These are phyloP conservation scores for Petrocephalus zakoni DNA, from an alignment of 2,113 vertebrate genomes.

Conservation along the genomic window DNA sequence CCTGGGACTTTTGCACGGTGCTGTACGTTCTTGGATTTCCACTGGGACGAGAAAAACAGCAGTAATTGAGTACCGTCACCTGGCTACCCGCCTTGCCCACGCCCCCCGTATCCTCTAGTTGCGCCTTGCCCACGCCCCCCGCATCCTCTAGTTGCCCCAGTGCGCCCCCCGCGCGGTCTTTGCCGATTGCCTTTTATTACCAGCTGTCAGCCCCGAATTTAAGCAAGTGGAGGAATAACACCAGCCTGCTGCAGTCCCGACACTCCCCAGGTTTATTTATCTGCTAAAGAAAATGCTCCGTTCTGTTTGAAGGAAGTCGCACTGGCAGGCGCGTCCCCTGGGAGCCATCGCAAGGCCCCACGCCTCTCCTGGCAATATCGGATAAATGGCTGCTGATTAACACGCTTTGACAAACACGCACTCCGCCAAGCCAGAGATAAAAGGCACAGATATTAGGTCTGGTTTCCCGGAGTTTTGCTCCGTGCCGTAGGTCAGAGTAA, in stretches of 20 bases:
- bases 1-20: not conserved
- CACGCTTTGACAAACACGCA: conserved; percentile 1
- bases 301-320: not conserved
- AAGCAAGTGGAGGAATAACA: conserved; percentile 1
- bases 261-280: not conserved
- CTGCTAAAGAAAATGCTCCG: not conserved
- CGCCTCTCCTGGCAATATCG: not conserved
- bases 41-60: not conserved
- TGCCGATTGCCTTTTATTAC: not conserved
- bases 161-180: not conserved
- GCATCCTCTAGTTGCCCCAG: not conserved
- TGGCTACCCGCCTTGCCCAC: no score
- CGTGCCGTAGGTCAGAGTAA: not conserved
- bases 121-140: not conserved
- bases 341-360: not conserved
- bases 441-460: not conserved
- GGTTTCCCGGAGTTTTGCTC: not conserved
- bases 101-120: no score
- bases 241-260: not conserved
- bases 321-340: not conserved
- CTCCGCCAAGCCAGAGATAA: not conserved
- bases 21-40: not conserved
- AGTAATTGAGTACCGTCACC: not conserved
- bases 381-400: conserved; percentile 1
- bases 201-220: not conserved